phyloP scores from a whole-genome alignment of 2,797 vertebrate species.

The Aldrovandia affinis region DNA sequence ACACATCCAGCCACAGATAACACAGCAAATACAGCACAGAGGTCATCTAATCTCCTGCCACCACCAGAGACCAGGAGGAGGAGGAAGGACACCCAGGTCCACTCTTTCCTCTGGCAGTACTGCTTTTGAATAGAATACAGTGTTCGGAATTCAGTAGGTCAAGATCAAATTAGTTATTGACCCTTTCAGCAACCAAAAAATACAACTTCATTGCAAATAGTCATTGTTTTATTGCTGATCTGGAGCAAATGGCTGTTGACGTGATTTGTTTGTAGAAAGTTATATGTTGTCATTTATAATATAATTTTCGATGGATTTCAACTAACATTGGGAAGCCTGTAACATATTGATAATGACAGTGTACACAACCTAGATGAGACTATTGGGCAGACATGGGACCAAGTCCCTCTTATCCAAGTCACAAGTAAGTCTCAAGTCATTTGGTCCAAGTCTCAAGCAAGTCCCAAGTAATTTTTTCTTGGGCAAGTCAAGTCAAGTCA shows the following conservation, averaged over 20 bases:
- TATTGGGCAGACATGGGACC: not conserved
- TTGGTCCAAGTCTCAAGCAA: too few species aligned
- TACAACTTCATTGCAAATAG: not conserved
- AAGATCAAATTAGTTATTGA: not conserved
- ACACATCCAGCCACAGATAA: not conserved
- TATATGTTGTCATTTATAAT: not conserved
- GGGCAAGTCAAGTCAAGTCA: too few species aligned
- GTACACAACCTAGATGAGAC: not conserved
- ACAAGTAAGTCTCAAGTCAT: too few species aligned
- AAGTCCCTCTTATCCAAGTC: too few species aligned
- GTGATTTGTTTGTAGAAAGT: not conserved
- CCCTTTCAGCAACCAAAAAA: not conserved
- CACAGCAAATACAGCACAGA: constrained; percentile 8
- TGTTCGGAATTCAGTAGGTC: not conserved
- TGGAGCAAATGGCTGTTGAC: not conserved
- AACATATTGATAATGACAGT: not conserved
- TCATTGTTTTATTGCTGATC: not conserved
- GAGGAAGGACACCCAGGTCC: not conserved
- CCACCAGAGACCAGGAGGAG: not conserved
- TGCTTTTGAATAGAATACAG: not conserved
- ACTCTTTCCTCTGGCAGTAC: not conserved
- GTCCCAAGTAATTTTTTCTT: too few species aligned
- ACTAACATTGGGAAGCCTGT: not conserved
- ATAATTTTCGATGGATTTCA: not conserved
- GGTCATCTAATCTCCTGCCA: constrained; percentile 18